These are phyloP conservation scores for Plotosus lineatus DNA, from an alignment of 2,113 vertebrate genomes.

Conservation along the genomic window DNA sequence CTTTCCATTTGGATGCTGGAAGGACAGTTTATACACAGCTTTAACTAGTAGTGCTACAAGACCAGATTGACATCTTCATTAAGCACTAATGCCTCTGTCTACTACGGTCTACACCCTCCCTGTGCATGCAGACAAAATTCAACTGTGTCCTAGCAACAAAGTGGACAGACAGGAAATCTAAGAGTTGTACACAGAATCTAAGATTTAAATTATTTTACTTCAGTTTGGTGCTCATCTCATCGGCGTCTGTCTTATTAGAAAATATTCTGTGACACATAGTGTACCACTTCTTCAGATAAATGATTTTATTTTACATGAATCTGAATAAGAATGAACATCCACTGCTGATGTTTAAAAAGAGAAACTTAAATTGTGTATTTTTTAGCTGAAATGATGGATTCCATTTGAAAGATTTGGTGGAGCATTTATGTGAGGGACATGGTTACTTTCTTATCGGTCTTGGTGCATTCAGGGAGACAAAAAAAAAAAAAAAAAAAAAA, in stretches of 20 bases:
- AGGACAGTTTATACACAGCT: conserved; percentile 13
- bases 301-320: not conserved
- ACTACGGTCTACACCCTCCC: not conserved
- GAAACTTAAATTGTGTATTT: not conserved
- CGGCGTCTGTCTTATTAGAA: not conserved
- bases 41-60: conserved; percentile 37
- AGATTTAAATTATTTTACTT: conserved; percentile 23
- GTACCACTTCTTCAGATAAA: not conserved
- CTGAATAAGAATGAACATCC: not conserved
- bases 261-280: not conserved
- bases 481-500: no score
- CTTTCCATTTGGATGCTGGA: not conserved
- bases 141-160: conserved; percentile 39
- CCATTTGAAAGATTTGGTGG: not conserved
- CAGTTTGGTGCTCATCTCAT: not conserved
- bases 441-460: not conserved
- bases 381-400: no score
- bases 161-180: not conserved
- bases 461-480: no score
- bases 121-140: conserved; percentile 21
- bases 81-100: conserved; percentile 43
- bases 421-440: not conserved
- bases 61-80: conserved; percentile 52
- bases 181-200: not conserved
- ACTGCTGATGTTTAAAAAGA: not conserved